Evolutionary conservation across 2,888 invertebrate genomes (phyloP), one percentile per base, ranked within the genome.

Genomic region (Mesorhabditis belari): DNA sequence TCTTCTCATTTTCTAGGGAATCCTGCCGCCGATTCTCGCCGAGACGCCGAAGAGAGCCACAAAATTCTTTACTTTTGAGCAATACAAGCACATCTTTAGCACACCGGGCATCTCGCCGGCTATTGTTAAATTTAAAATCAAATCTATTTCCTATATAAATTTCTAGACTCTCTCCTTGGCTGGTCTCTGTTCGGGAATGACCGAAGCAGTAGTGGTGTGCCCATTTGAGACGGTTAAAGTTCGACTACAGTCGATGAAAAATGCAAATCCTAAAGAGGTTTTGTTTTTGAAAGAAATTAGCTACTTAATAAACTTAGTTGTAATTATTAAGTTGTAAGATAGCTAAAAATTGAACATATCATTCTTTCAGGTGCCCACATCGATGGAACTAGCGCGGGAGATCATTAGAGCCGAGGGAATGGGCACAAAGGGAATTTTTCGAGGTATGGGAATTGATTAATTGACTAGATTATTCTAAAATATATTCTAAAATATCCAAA

Each of bases 151-250:
- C 12, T 19, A 2, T 85, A 3, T 51, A 23, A 19, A 9, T 50
- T 50, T 58, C 19, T 35, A 58, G 58, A 27, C 50, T 23, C 91
- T 89, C 82, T 87, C 91, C 3, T 82, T 91, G 75, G 91, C 93
- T 65, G 94, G 93, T 49, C 84, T 92, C 9, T 88, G 88, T 60
- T 90, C 35, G 27, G 93, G 93, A 54, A 83, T 91, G 1, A 89
- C 92, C 17, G 93, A 93, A 84, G 92, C 89, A 4, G 86, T 92
- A 66, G 85, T 92, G 59, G 90, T 92, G 0, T 92, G 92, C 84
- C 92, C 93, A 0, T 93, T 93, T 81, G 93, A 93, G 49, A 91
- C 92, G 27, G 90, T 94, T 0, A 94, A 94, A 85, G 92, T 94
- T 44, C 61, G 63, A 9, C 62, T 75, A 28, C 75, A 75, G 52